Base-by-base conservation (phyloP, 92 coral and sea anemone species). In the Porites evermanni region DNA sequence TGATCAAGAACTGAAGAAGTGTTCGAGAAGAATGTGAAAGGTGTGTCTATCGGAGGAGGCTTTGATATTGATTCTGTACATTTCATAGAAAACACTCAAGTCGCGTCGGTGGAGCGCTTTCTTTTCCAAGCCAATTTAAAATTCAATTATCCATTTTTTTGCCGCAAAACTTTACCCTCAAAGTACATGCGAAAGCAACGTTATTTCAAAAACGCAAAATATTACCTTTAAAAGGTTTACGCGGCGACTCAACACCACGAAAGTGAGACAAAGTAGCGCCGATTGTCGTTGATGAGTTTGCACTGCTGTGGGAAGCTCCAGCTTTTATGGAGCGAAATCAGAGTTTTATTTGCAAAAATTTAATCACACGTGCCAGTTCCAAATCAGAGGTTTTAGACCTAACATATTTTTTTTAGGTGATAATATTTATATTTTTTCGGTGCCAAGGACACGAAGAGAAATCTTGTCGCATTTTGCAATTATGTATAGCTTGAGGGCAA, bases 231-330 rank as follows among this genome's bases (percentile, higher is more conserved):
- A 38, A 38, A 38, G 5, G 47, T 4, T 38, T 38, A 3, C 47
- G 5, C 47, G 47, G 47, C 47, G 47, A 38, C 47, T 38, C 47
- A 38, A 38, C 47, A 38, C 47, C 47, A 6, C 47, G 47, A 38
- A 38, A 38, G 47, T 53, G 64, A 16, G 44, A 74, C 78, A 21
- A 74, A 74, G 78, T 74, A 63, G 64, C 50, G 23, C 78, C 24
- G 63, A 21, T 20, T 47, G 7, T 63, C 19, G 44, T 20, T 38
- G 47, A 0, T 38, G 47, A 38, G 47, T 38, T 38, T 38, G 47
- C 47, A 38, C 47, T 38, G 0, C 47, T 38, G 47, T 38, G 47
- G 47, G 47, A 6, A 0, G 47, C 47, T 38, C 4, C 47, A 38
- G 47, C 47, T 38, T 32, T 38, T 38, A 38, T 38, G 47, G 47